Evolutionary conservation across 2,797 vertebrate species (phyloP).

Genomic region (Percopsis omiscomaycus): DNA sequence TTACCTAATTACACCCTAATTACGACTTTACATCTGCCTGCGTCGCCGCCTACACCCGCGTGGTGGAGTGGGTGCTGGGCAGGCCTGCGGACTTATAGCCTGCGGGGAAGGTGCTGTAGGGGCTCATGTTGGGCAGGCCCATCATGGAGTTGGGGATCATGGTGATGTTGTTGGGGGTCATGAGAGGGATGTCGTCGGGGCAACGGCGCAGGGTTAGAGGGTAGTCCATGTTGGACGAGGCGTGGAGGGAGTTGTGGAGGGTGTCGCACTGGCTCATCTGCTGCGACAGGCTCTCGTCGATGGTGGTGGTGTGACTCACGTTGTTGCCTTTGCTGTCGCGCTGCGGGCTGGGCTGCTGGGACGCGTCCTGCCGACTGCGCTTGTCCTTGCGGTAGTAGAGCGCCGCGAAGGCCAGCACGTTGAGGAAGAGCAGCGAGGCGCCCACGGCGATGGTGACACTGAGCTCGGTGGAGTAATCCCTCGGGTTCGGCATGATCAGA

Average conservation of each 20-base stretch:
- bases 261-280: constrained; percentile 86
- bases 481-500: constrained; percentile 84
- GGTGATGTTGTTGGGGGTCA: constrained; percentile 94
- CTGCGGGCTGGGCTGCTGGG: constrained; percentile 81
- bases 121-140: constrained; percentile 95
- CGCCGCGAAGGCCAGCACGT: constrained; percentile 86
- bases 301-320: constrained; percentile 78
- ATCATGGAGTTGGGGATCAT: constrained; percentile 98
- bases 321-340: constrained; percentile 81
- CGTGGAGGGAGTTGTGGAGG: constrained; percentile 85
- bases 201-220: constrained; percentile 92
- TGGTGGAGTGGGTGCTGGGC: constrained; percentile 97
- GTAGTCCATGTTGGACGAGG: constrained; percentile 88
- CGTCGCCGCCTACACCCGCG: constrained; percentile 86
- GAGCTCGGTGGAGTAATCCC: constrained; percentile 88
- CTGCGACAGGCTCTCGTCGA: constrained; percentile 88
- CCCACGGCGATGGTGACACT: constrained; percentile 88
- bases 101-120: constrained; percentile 95
- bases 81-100: constrained; percentile 94
- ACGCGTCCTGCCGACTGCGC: constrained; percentile 81
- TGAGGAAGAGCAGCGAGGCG: constrained; percentile 87
- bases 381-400: constrained; percentile 91
- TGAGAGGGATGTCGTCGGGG: constrained; percentile 94
- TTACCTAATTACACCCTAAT: constrained; percentile 68
- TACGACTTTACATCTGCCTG: constrained; percentile 63